Base-by-base conservation (phyloP, 2,797 vertebrate species). In the Scarus forsteni region DNA sequence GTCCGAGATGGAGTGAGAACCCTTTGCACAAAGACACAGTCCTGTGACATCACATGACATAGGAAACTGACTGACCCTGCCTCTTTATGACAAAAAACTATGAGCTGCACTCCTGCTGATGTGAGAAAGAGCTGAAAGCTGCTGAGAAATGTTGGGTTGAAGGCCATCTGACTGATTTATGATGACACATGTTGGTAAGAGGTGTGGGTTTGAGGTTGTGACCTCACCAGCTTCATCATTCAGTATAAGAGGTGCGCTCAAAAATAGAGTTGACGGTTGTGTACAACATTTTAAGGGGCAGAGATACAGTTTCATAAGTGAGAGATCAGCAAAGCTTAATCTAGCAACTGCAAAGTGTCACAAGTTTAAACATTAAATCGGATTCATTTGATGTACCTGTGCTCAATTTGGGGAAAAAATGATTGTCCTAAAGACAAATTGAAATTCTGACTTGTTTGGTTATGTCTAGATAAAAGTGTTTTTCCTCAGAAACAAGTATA, bases 251-350 rank as follows among this genome's bases (percentile, higher is more conserved):
- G 3, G 52, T 15, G 52, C 3, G n/a, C 50, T 79, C 58, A 80
- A 75, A 80, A 81, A 80, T 78, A 75, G 77, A 44, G 3, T 7
- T 70, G 56, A 52, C 61, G 57, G 59, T 66, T 38, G 51, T 6
- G 10, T 36, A 18, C 52, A 51, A 60, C 43, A 34, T 55, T 76
- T 81, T 83, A 40, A 34, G 60, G 35, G 52, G 10, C 36, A 19
- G 79, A 36, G 66, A 67, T 79, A 67, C 34, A 13, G 68, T 84
- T 74, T 80, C 81, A 66, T 8, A 56, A 80, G 39, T 60, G 43
- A 60, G 68, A 66, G 73, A 62, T 66, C 72, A 60, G 66, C 34
- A 39, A 73, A 63, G 64, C 69, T 45, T 59, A 6, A 75, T 62
- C 35, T 54, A 46, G 63, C 35, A n/a, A 53, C 10, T n/a, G 13